Evolutionary conservation across 1,140 invertebrate species (phyloP).

Genomic region (Hypothenemus hampei): DNA sequence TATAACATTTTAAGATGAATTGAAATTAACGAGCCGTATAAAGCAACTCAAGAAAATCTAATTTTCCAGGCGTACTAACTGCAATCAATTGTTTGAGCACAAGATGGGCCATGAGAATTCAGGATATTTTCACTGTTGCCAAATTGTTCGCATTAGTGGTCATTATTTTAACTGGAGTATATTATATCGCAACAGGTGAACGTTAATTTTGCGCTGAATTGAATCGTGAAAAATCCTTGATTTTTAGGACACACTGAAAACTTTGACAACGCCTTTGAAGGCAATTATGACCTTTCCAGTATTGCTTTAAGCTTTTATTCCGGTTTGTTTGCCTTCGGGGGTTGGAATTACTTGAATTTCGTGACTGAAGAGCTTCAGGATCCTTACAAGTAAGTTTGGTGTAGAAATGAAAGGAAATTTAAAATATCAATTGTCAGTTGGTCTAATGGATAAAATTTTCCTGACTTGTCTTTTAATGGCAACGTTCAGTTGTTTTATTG

Average conservation of each 20-base stretch:
- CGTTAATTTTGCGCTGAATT: not conserved
- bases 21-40: too few species aligned
- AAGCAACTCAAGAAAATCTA: too few species aligned
- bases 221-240: not conserved
- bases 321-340: slow-evolving; percentile 95
- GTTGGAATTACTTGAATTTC: slow-evolving; percentile 93
- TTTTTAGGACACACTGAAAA: slow-evolving; percentile 61
- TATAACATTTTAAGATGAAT: too few species aligned
- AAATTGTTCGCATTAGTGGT: slow-evolving; percentile 78
- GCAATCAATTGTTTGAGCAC: slow-evolving; percentile 86
- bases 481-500: too few species aligned
- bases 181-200: slow-evolving; percentile 65
- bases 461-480: too few species aligned
- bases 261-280: slow-evolving; percentile 67
- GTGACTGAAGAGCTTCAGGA: slow-evolving; percentile 91
- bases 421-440: too few species aligned
- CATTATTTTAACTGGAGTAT: slow-evolving; percentile 77
- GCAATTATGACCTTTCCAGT: slow-evolving; percentile 55
- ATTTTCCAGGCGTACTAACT: slow-evolving; percentile 76
- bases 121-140: slow-evolving; percentile 84
- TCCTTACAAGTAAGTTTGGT: slow-evolving; percentile 84
- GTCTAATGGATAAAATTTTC: too few species aligned
- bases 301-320: slow-evolving; percentile 86
- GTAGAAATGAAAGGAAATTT: too few species aligned
- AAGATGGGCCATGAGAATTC: slow-evolving; percentile 82